Conservation (phyloP, 2,113 vertebrate genomes). For the Turnix velox region DNA sequence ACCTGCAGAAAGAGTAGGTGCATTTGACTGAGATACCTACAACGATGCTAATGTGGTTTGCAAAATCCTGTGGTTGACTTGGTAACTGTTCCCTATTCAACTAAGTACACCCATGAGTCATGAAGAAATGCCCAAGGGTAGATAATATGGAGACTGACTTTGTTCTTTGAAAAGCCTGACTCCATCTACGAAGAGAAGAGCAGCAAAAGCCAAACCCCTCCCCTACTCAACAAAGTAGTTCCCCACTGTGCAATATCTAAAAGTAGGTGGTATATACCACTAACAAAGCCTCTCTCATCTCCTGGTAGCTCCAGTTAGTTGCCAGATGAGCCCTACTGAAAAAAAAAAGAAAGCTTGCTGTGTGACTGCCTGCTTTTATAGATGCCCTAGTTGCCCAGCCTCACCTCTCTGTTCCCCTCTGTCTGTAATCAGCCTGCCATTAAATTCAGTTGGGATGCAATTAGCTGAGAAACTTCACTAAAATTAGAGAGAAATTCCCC, state of each 20-base stretch:
- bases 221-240: neutral
- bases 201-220: constrained; percentile 44
- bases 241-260: neutral
- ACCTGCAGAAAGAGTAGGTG: constrained; percentile 8
- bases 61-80: constrained; percentile 45
- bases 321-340: neutral
- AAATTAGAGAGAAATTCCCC: neutral
- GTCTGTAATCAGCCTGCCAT: constrained; percentile 2
- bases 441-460: neutral
- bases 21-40: constrained; percentile 29
- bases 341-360: neutral
- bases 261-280: constrained; percentile 49
- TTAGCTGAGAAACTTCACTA: constrained; percentile 18
- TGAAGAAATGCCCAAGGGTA: constrained; percentile 13
- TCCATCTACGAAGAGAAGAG: constrained; percentile 1
- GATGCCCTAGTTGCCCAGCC: neutral
- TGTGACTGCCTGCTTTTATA: neutral
- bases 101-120: neutral
- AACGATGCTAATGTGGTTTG: constrained; percentile 28
- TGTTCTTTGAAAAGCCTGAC: constrained; percentile 40
- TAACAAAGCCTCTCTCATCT: constrained; percentile 49
- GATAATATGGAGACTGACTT: constrained; percentile 29
- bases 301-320: neutral
- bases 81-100: constrained; percentile 40
- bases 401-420: neutral